Base-by-base conservation (phyloP, 2,888 invertebrate species). In the Congeria kusceri region DNA sequence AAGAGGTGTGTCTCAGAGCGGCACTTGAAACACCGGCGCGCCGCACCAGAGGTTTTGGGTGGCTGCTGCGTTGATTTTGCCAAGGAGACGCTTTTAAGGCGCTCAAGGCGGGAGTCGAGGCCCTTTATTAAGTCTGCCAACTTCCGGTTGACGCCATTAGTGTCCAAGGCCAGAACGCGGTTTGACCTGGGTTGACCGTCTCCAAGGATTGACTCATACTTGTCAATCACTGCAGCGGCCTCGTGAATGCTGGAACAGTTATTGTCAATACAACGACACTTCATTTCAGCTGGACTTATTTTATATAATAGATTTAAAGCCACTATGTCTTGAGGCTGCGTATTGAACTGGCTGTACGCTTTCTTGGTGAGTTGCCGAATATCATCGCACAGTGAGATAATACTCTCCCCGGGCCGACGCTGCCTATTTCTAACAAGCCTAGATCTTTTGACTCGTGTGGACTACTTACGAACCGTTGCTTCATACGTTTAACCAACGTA, bases 251-350 rank as follows among this genome's bases (percentile, higher is more conserved):
- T 73, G 13, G 49, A 20, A 66, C 78, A 84, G 18, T 78, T 67
- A 11, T 79, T 64, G 44, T 84, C 78, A 62, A 80, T 70, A 66
- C 83, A 80, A n/a, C 78, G 25, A 63, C 80, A 80, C 58, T 75
- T 80, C 74, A 77, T 75, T 23, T 83, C 83, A 28, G 58, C 39
- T 25, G 80, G 53, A 27, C 76, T 56, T 29, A 74, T 27, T 27
- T 79, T 75, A 29, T 77, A 77, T 27, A 77, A 49, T 23, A 77
- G 74, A 20, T 83, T 77, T 5, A 83, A 39, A 11, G 75, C 78
- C 23, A 83, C 32, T 0, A 70, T 61, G 25, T 84, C 80, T 67
- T 81, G 78, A 3, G 78, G 76, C 23, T 27, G 23, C 15, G n/a
- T 13, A n/a, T 74, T 69, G 4, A 77, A 49, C 28, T 80, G 59